Evolutionary conservation across 2,888 invertebrate genomes (phyloP), one percentile per base, ranked within the genome.

Genomic region (Eulithis testata): DNA sequence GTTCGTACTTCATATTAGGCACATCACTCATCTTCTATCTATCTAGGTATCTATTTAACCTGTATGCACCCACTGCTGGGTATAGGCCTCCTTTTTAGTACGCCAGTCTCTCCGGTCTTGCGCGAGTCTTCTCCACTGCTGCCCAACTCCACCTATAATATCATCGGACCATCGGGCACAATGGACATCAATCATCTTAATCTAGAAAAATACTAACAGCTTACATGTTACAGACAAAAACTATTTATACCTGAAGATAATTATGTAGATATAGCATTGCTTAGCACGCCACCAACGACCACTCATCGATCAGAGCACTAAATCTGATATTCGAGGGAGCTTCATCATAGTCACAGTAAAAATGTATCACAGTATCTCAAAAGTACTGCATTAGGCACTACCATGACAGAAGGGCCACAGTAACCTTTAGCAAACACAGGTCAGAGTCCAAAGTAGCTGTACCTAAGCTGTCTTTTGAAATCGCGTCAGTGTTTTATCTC

Each of bases 301-400:
- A 45, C 21, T 60, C 53, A 63, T 60, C 57, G 50, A 56, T 60
- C 58, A 69, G 66, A 53, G 55, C 55, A 62, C 63, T 57, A 61
- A 61, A 70, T 59, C 59, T 65, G 62, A 72, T 68, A 68, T 65
- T 62, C 55, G 49, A 56, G n/a, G 47, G 49, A 49, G 60, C 67
- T 71, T 61, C 59, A 61, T 69, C 71, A 68, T 50, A 63, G 59
- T 60, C 51, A 60, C 44, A 37, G 44, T 50, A 59, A 12, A 58
- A 44, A 37, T 44, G n/a, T 14, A 60, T 40, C 8, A 40, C 40
- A 40, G 40, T 40, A 40, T 40, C 8, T 3, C 2, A 40, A n/a
- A n/a, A n/a, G n/a, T 9, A 40, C 9, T 40, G 40, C 40, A 40
- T 8, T 40, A 40, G 2, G 0, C 40, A 8, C 40, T 8, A 40